phyloP scores from a whole-genome alignment of 2,797 vertebrate genomes.

The Sebastes goodei region DNA sequence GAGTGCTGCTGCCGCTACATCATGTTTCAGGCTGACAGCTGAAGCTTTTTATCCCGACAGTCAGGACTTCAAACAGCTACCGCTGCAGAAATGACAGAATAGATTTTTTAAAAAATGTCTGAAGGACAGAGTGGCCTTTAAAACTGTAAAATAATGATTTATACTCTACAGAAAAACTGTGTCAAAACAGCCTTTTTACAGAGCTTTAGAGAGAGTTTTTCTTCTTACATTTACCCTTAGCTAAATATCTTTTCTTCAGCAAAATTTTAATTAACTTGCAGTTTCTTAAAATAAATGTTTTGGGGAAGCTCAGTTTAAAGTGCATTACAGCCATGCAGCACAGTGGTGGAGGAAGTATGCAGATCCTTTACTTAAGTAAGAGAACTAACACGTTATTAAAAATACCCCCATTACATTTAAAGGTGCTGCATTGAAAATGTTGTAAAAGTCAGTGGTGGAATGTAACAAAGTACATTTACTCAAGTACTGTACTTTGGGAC shows the following conservation, averaged over 20 bases:
- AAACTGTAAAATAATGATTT: neutral
- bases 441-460: neutral
- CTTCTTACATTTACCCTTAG: neutral
- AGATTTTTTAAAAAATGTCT: neutral
- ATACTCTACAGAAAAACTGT: neutral
- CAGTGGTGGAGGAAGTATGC: neutral
- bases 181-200: neutral
- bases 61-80: slow-evolving; percentile 9
- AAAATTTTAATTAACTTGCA: neutral
- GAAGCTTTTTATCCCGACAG: slow-evolving; percentile 12
- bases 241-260: neutral
- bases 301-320: neutral
- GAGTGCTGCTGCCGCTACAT: neutral
- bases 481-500: no score
- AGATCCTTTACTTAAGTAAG: neutral
- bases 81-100: slow-evolving; percentile 7
- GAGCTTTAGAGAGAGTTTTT: neutral
- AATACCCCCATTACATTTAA: neutral
- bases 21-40: slow-evolving; percentile 24
- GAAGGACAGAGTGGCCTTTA: slow-evolving; percentile 10
- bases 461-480: no score
- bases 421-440: neutral
- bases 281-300: neutral
- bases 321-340: neutral
- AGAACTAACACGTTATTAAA: neutral